These are phyloP conservation scores for Tenthredo amoena DNA, from an alignment of 2,888 invertebrate genomes.

Conservation along the genomic window DNA sequence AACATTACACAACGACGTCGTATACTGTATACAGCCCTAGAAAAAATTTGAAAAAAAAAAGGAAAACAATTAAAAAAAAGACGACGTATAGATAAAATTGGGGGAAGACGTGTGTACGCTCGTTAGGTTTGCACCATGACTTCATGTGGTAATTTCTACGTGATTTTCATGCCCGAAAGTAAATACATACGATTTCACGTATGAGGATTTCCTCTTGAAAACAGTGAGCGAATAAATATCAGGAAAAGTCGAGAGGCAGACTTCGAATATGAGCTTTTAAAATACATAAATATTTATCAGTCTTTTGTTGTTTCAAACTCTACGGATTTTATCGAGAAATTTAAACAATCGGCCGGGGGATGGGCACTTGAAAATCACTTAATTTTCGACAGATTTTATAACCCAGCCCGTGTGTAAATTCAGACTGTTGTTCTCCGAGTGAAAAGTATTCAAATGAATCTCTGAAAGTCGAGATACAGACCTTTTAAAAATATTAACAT, in stretches of 20 bases:
- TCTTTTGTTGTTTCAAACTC: background rate
- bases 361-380: background rate
- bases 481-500: background rate
- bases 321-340: background rate
- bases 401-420: background rate
- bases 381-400: background rate
- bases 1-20: background rate
- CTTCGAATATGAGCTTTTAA: background rate
- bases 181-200: background rate
- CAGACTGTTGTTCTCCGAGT: background rate
- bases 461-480: background rate
- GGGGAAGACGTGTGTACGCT: background rate
- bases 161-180: background rate
- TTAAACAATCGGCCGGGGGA: background rate
- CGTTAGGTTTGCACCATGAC: background rate
- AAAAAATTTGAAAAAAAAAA: background rate
- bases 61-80: too few species aligned
- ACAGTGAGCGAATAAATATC: background rate
- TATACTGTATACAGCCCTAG: background rate
- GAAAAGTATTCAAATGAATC: background rate
- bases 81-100: too few species aligned
- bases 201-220: background rate
- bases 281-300: background rate
- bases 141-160: constrained; percentile 3
- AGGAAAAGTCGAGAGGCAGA: background rate